phyloP scores from a whole-genome alignment of 92 coral and sea anemone species.

The Meandrina meandrites region DNA sequence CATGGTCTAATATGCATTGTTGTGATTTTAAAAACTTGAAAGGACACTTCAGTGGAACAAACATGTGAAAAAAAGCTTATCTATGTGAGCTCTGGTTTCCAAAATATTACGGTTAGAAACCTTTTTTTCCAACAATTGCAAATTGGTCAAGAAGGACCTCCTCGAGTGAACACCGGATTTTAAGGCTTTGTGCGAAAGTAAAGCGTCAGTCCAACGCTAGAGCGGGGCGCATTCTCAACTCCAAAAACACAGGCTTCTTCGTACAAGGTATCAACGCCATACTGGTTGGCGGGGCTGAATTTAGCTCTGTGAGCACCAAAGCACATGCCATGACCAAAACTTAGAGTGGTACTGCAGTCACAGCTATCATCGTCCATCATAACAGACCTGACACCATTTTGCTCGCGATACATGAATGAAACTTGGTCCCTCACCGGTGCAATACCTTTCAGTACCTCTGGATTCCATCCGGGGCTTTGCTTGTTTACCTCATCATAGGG shows the following conservation, averaged over 20 bases:
- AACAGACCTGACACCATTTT: conserved; percentile 61
- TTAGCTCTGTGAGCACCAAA: neutral
- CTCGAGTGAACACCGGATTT: no score
- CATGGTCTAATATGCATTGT: no score
- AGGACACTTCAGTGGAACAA: no score
- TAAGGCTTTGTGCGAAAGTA: conserved; percentile 32
- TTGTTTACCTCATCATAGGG: conserved; percentile 18
- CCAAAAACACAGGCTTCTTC: conserved; percentile 33
- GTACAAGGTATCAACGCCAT: conserved; percentile 61
- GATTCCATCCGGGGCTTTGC: conserved; percentile 41
- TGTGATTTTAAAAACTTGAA: no score
- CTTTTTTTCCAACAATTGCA: no score
- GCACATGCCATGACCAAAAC: conserved; percentile 63
- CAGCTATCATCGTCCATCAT: conserved; percentile 65
- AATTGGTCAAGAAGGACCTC: no score
- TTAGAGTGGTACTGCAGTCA: conserved; percentile 47
- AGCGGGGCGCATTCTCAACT: conserved; percentile 40
- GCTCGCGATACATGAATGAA: conserved; percentile 73
- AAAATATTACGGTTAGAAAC: no score
- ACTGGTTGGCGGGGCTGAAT: conserved; percentile 33
- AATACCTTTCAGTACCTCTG: conserved; percentile 47
- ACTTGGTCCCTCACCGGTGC: conserved; percentile 32
- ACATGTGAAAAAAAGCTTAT: no score
- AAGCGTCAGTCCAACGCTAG: conserved; percentile 52
- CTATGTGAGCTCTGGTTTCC: no score